A percentile compares a stretch with the other conserved stretches of the same genome.
Conservation (phyloP, 2,113 vertebrate species). For the Cyprinus carpio region DNA sequence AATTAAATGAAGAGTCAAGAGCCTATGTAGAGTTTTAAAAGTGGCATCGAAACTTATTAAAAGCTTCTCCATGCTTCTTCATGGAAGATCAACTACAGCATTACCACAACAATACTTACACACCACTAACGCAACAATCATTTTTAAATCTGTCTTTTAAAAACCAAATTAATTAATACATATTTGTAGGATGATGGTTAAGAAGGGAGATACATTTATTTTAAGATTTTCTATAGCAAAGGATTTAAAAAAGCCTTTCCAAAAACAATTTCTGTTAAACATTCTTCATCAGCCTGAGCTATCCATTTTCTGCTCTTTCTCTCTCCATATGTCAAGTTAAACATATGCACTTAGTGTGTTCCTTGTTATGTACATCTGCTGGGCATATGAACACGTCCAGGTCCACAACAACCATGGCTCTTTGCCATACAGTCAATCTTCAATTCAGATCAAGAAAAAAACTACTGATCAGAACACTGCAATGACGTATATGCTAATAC, state of each 20-base stretch:
- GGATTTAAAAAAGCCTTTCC: background rate
- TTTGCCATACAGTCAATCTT: slow-evolving; percentile 3
- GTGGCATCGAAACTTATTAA: background rate
- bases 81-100: background rate
- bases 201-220: background rate
- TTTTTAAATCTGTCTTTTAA: background rate
- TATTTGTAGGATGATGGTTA: background rate
- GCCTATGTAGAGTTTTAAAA: background rate
- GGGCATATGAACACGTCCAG: slow-evolving; percentile 53
- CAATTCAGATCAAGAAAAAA: background rate
- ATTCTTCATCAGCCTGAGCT: background rate
- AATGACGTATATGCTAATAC: background rate
- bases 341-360: slow-evolving; percentile 43
- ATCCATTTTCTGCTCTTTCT: slow-evolving; percentile 6
- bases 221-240: too few relatives aligned
- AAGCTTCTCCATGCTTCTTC: background rate
- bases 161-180: background rate
- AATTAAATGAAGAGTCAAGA: background rate
- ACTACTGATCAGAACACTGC: background rate
- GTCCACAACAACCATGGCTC: slow-evolving; percentile 10
- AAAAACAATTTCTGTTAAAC: background rate
- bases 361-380: slow-evolving; percentile 57
- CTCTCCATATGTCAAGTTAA: slow-evolving; percentile 53
- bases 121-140: background rate
- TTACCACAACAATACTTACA: background rate